These are phyloP conservation scores for Drosophila ezoana DNA, from an alignment of 2,888 invertebrate species.

Conservation along the genomic window DNA sequence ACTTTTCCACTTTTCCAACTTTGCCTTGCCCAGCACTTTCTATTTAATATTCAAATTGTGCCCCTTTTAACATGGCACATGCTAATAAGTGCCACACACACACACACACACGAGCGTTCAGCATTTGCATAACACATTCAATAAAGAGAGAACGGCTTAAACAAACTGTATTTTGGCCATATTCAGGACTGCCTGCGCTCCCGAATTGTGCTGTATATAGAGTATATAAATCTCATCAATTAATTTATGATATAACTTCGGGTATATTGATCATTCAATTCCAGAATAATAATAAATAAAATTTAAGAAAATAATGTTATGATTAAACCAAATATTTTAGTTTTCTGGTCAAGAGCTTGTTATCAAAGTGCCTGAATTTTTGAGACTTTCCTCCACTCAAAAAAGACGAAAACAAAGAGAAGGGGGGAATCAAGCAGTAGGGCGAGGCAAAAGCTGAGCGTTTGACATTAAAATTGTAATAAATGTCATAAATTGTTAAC, in stretches of 20 bases:
- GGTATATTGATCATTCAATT: too few species aligned
- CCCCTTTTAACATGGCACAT: constrained; percentile 15
- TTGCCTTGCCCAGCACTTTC: constrained; percentile 9
- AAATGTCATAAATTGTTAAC: constrained; percentile 77
- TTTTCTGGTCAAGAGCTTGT: neutral
- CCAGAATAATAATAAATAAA: too few species aligned
- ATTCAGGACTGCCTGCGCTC: too few species aligned
- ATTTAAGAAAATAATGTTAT: neutral
- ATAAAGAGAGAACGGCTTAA: too few species aligned
- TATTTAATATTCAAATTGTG: constrained; percentile 51
- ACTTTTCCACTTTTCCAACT: constrained; percentile 21
- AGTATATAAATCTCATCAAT: too few species aligned
- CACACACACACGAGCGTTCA: neutral
- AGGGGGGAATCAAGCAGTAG: neutral
- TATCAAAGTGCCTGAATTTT: constrained; percentile 7
- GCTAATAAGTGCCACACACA: constrained; percentile 37
- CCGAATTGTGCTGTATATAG: too few species aligned
- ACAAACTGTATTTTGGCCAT: too few species aligned
- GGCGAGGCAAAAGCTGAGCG: constrained; percentile 4
- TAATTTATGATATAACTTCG: too few species aligned
- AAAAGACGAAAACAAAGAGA: neutral
- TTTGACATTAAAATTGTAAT: constrained; percentile 65
- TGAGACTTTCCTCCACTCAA: neutral
- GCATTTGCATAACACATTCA: neutral
- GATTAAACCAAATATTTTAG: neutral